These are phyloP conservation scores for Chaetorhynchus papuensis DNA, from an alignment of 2,113 vertebrate species.

Conservation along the genomic window DNA sequence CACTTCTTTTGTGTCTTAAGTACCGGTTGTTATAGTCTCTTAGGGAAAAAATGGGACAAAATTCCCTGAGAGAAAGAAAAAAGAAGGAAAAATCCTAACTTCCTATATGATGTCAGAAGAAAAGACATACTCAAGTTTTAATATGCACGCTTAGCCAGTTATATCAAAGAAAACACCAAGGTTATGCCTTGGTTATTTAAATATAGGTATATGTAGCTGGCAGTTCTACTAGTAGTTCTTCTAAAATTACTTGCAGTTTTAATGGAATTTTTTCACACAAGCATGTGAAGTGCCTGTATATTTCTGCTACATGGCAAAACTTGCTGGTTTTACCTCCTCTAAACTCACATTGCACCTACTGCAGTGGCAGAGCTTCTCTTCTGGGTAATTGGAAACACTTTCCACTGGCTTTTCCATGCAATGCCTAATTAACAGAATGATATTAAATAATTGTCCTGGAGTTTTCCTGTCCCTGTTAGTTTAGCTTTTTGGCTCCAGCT, in stretches of 20 bases:
- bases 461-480: background rate
- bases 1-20: background rate
- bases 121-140: background rate
- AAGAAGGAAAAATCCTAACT: background rate
- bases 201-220: background rate
- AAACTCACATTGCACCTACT: background rate
- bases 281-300: background rate
- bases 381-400: background rate
- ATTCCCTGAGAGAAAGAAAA: background rate
- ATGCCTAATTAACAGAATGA: background rate
- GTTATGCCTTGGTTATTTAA: background rate
- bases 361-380: background rate
- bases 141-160: background rate
- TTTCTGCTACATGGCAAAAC: background rate
- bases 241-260: background rate
- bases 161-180: background rate
- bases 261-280: background rate
- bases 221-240: background rate
- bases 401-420: background rate
- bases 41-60: background rate
- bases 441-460: background rate
- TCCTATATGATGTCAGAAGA: background rate
- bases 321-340: background rate
- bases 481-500: background rate
- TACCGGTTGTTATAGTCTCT: rapidly evolving